These are phyloP conservation scores for Dioctria rufipes DNA, from an alignment of 2,888 invertebrate species.

Conservation along the genomic window DNA sequence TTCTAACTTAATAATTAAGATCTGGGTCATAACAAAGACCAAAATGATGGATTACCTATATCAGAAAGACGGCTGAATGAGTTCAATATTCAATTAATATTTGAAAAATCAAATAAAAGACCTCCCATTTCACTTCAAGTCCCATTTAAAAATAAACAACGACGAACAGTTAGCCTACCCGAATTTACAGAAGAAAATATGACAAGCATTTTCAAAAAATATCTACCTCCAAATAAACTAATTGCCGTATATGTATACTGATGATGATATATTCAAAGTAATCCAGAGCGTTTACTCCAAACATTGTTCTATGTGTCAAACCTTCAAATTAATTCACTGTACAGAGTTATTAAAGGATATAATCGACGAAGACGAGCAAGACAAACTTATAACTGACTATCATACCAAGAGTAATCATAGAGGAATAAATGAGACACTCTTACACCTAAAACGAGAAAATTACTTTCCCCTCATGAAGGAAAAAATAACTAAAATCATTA, in stretches of 20 bases:
- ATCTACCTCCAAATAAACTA: conserved; percentile 59
- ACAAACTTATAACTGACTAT: too few species aligned
- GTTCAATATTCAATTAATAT: conserved; percentile 55
- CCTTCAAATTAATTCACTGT: conserved; percentile 46
- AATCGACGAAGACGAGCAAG: too few species aligned
- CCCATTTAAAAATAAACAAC: conserved; percentile 59
- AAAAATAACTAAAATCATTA: too few species aligned
- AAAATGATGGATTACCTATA: conserved; percentile 60
- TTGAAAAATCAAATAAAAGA: conserved; percentile 46
- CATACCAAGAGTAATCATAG: too few species aligned
- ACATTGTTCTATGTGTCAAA: conserved; percentile 51
- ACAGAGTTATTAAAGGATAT: too few species aligned
- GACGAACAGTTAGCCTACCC: conserved; percentile 55
- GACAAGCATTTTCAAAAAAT: conserved; percentile 56
- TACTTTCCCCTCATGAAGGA: too few species aligned
- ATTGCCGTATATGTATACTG: conserved; percentile 58
- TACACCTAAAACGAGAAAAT: too few species aligned
- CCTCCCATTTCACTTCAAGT: conserved; percentile 50
- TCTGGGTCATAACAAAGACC: too few species aligned
- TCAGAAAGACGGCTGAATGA: conserved; percentile 61
- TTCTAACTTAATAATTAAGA: too few species aligned
- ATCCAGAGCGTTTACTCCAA: conserved; percentile 41
- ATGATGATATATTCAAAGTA: conserved; percentile 58
- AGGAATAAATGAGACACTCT: too few species aligned
- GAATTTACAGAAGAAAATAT: conserved; percentile 55